A percentile compares a stretch with the other conserved stretches of the same genome.
phyloP scores from a whole-genome alignment of 2,888 invertebrate genomes.

The Dicyrtomina minuta region DNA sequence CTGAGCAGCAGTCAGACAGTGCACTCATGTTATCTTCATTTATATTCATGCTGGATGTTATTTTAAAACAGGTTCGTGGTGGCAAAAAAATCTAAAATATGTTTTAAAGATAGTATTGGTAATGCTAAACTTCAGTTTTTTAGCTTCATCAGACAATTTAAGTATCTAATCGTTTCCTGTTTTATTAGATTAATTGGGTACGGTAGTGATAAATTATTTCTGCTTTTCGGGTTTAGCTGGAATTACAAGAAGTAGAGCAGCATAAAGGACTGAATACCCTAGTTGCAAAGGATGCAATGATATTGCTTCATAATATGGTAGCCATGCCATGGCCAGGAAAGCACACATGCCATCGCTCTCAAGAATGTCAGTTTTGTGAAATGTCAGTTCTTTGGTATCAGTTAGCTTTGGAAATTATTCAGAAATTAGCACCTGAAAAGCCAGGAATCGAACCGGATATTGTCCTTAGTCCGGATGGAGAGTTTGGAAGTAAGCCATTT shows the following conservation, averaged over 20 bases:
- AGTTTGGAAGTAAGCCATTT: constrained; percentile 49
- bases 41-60: constrained; percentile 91
- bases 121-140: neutral
- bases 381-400: constrained; percentile 94
- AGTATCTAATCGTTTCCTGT: neutral
- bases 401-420: constrained; percentile 75
- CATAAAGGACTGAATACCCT: constrained; percentile 76
- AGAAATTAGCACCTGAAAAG: constrained; percentile 74
- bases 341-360: constrained; percentile 61
- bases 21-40: constrained; percentile 88
- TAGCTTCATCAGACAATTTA: too few relatives aligned
- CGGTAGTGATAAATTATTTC: neutral
- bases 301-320: constrained; percentile 74
- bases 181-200: too few relatives aligned
- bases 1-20: constrained; percentile 70
- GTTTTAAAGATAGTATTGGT: neutral
- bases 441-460: constrained; percentile 68
- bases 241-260: constrained; percentile 78
- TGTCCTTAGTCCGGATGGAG: constrained; percentile 50
- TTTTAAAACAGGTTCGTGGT: constrained; percentile 94
- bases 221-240: constrained; percentile 63
- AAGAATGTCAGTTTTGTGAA: constrained; percentile 89
- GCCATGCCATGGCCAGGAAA: constrained; percentile 69
- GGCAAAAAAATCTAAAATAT: constrained; percentile 26
- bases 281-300: constrained; percentile 72